Base-by-base conservation (phyloP, 1,140 invertebrate species). In the Euura lappo region DNA sequence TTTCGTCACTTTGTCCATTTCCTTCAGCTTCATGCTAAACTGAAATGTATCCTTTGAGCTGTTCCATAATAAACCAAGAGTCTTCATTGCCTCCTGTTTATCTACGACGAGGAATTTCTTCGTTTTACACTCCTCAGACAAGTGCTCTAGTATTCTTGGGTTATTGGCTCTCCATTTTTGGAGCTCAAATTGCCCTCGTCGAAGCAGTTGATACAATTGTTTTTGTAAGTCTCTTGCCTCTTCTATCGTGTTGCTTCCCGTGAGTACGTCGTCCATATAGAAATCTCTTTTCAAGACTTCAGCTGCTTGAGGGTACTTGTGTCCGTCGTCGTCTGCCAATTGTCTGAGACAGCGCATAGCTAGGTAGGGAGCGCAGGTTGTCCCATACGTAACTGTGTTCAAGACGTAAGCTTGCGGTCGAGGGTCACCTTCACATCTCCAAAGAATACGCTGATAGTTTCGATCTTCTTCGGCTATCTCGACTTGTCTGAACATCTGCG, bases 301-400 rank as follows among this genome's bases (percentile, higher is more conserved):
- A 66, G 74, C 51, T 44, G 79, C 80, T 11, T 69, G 66, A 10
- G 82, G 79, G 78, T 73, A 83, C 2, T 75, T 66, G 10, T 70
- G 7, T 66, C 68, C 76, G 73, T 78, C 75, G 70, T 84, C 83
- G 67, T 43, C 71, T 5, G 75, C 79, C 0, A 81, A 70, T 78
- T 80, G 80, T 11, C 81, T 45, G 4, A 88, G 65, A 77, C 47
- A 76, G 67, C 77, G 66, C 6, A 74, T 77, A 0, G 83, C 83
- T 65, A 83, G 72, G 75, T 77, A 87, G 0, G 83, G 74, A 6
- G 80, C 79, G 6, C 73, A 74, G 3, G 77, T 47, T 68, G 80
- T 82, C 2, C 87, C 85, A 73, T 84, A 89, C 0, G 85, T 87
- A 2, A 87, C 79, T 2, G 81, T 87, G 5, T 70, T 79, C 3